A percentile compares a stretch with the other conserved stretches of the same genome.
Conservation (phyloP, 1,140 invertebrate species). For the Polypedilum pembai region DNA sequence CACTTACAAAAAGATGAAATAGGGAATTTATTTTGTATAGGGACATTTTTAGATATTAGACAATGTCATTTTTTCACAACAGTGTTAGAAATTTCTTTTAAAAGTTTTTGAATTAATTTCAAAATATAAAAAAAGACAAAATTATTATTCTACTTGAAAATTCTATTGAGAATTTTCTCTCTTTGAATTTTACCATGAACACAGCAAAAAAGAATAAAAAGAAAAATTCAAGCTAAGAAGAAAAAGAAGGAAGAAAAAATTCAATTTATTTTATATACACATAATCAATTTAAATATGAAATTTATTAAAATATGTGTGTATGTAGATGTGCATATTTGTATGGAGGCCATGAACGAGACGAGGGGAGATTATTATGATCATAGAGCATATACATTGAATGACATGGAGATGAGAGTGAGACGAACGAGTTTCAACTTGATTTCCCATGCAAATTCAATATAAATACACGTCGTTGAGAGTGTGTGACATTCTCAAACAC, state of each 20-base stretch:
- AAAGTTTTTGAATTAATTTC: too few species aligned
- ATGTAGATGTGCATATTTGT: background rate
- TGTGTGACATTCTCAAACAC: background rate
- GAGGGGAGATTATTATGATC: constrained; percentile 7
- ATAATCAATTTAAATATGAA: constrained; percentile 27
- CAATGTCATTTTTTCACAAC: too few species aligned
- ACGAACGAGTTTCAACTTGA: background rate
- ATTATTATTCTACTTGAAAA: too few species aligned
- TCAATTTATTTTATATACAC: constrained; percentile 26
- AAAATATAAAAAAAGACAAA: too few species aligned
- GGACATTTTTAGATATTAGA: too few species aligned
- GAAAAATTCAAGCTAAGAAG: constrained; percentile 37
- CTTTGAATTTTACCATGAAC: too few species aligned
- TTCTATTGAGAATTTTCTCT: too few species aligned
- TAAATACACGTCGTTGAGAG: background rate
- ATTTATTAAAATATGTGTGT: constrained; percentile 21
- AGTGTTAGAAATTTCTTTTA: too few species aligned
- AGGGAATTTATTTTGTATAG: too few species aligned
- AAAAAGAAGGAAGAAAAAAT: constrained; percentile 32
- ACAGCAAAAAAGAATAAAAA: too few species aligned
- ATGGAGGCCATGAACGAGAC: background rate
- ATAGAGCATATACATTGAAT: background rate
- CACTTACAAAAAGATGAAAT: background rate
- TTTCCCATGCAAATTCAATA: constrained; percentile 17
- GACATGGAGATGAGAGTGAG: background rate